These are phyloP conservation scores for Chrysogorgia sp. DNA, from an alignment of 92 coral and sea anemone species.

Conservation along the genomic window DNA sequence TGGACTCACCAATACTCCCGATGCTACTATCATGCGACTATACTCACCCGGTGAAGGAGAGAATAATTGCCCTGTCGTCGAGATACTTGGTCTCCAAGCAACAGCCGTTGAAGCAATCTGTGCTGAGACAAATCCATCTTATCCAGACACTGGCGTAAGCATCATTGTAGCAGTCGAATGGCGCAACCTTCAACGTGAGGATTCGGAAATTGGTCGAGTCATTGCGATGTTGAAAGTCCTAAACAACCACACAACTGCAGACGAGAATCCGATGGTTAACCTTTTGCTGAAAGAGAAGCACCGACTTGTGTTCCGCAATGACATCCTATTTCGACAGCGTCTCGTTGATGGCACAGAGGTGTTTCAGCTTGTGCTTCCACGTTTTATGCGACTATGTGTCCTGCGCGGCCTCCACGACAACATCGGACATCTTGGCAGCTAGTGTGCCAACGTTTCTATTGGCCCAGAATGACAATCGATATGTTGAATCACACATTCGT, in stretches of 20 bases:
- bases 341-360: conserved; percentile 30
- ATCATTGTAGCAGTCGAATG: conserved; percentile 34
- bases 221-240: conserved; percentile 18
- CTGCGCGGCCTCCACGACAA: conserved; percentile 55
- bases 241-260: background rate
- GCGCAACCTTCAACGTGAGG: conserved; percentile 30
- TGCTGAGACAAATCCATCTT: too few relatives aligned
- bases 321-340: conserved; percentile 33
- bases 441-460: conserved; percentile 51
- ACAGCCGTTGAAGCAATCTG: too few relatives aligned
- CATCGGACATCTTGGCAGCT: conserved; percentile 51
- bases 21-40: too few relatives aligned
- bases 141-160: too few relatives aligned
- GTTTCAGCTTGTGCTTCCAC: conserved; percentile 37
- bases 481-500: conserved; percentile 33
- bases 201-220: conserved; percentile 34
- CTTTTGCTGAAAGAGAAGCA: conserved; percentile 19
- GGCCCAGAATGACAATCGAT: conserved; percentile 55
- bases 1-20: too few relatives aligned
- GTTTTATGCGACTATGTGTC: conserved; percentile 27
- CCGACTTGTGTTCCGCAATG: conserved; percentile 28
- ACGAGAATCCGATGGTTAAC: too few relatives aligned
- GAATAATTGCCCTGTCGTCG: too few relatives aligned
- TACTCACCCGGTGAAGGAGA: too few relatives aligned
- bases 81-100: too few relatives aligned